Percentiles rank a stretch among this genome's conserved stretches.
phyloP scores from a whole-genome alignment of 2,888 invertebrate species.

The Tipula vernalis region DNA sequence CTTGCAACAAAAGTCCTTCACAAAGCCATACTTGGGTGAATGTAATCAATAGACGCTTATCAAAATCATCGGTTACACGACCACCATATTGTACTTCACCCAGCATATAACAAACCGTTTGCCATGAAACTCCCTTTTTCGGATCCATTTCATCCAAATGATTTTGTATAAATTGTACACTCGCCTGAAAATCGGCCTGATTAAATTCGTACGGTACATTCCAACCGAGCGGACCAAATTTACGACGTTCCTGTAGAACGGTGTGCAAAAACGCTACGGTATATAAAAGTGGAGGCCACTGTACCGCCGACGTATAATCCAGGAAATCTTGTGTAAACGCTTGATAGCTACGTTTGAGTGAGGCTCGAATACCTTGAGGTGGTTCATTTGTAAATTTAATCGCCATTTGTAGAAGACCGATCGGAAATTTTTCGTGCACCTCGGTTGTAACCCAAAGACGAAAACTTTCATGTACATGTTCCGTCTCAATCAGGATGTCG shows the following conservation, averaged over 20 bases:
- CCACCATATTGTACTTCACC: slow-evolving; percentile 85
- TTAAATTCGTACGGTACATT: slow-evolving; percentile 90
- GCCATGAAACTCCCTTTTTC: slow-evolving; percentile 95
- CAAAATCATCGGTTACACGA: slow-evolving; percentile 92
- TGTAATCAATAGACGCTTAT: slow-evolving; percentile 82
- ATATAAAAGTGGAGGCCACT: slow-evolving; percentile 90
- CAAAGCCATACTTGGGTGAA: slow-evolving; percentile 95
- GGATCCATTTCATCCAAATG: slow-evolving; percentile 95
- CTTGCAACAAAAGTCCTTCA: slow-evolving; percentile 70
- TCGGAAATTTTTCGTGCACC: slow-evolving; percentile 87
- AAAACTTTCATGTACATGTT: slow-evolving; percentile 69
- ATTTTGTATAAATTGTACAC: slow-evolving; percentile 92
- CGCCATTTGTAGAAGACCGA: slow-evolving; percentile 75
- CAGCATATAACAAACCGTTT: slow-evolving; percentile 93
- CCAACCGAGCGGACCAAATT: slow-evolving; percentile 95
- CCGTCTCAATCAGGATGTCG: slow-evolving; percentile 76
- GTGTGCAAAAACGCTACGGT: slow-evolving; percentile 92
- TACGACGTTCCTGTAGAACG: slow-evolving; percentile 86
- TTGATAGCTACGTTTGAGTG: slow-evolving; percentile 89
- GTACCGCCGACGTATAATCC: slow-evolving; percentile 80
- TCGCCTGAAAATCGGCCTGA: slow-evolving; percentile 91
- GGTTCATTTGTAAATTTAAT: slow-evolving; percentile 98
- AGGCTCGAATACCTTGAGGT: slow-evolving; percentile 88
- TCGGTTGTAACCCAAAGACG: slow-evolving; percentile 92
- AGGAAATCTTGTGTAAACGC: slow-evolving; percentile 76